phyloP scores from a whole-genome alignment of 2,113 vertebrate genomes.

The Phrynosoma blainvillii region DNA sequence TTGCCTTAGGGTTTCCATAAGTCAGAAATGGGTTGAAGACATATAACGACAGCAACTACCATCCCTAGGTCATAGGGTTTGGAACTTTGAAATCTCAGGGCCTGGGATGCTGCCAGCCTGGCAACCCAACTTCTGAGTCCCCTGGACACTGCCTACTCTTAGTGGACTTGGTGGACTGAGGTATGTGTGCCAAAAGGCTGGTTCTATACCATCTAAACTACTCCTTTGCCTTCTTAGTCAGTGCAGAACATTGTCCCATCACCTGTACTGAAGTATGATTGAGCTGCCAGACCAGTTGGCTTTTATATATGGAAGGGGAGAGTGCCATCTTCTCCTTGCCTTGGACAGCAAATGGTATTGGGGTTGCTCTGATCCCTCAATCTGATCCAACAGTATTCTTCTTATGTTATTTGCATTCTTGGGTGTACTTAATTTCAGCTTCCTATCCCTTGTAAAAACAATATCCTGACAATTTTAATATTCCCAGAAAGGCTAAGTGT shows the following conservation, averaged over 20 bases:
- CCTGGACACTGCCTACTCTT: not conserved
- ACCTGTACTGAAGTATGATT: not conserved
- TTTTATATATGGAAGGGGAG: not conserved
- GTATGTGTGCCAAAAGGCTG: not conserved
- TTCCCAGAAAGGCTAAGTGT: not conserved
- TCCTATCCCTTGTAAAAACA: not conserved
- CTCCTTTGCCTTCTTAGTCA: not conserved
- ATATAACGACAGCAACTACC: too few species aligned
- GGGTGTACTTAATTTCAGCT: not conserved
- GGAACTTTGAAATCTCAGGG: too few species aligned
- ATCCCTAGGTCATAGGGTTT: too few species aligned
- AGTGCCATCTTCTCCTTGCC: not conserved
- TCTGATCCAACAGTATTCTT: too few species aligned
- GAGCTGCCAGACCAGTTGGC: not conserved
- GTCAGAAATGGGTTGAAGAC: too few species aligned
- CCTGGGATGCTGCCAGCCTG: too few species aligned
- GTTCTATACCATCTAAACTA: not conserved
- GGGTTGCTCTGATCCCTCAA: not conserved
- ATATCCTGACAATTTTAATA: not conserved
- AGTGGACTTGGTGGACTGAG: not conserved
- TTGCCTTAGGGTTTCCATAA: too few species aligned
- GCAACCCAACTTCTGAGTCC: too few species aligned
- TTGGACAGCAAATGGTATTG: not conserved
- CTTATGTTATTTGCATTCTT: not conserved
- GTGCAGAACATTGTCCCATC: not conserved